Conservation (phyloP, 1,140 invertebrate genomes). For the Teleopsis dalmanni region DNA sequence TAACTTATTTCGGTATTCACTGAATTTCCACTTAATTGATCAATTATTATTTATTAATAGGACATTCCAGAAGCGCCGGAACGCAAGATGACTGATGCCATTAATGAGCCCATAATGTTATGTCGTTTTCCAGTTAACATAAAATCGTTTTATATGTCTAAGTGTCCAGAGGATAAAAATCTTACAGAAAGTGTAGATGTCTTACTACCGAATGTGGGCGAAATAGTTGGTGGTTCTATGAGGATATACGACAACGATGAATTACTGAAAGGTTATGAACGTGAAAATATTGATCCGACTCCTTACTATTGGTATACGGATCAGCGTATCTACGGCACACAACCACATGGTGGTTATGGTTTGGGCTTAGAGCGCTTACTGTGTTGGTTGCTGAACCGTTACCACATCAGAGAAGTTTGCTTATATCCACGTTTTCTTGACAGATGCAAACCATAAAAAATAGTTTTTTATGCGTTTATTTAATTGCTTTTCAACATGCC, state of each 20-base stretch:
- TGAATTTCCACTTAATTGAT: too few species aligned
- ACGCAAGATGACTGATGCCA: conserved; percentile 96
- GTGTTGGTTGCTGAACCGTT: conserved; percentile 91
- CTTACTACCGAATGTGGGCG: conserved; percentile 93
- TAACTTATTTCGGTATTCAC: too few species aligned
- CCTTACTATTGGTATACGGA: conserved; percentile 99
- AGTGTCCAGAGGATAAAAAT: conserved; percentile 72
- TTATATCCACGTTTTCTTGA: conserved; percentile 92
- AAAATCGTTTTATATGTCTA: conserved; percentile 97
- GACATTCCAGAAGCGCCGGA: conserved; percentile 99
- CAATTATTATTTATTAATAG: conserved; percentile 54
- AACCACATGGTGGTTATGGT: conserved; percentile 97
- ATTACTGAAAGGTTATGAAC: conserved; percentile 77
- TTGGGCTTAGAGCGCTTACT: conserved; percentile 94
- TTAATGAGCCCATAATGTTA: conserved; percentile 92
- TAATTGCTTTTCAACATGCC: too few species aligned
- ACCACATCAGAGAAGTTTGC: conserved; percentile 96
- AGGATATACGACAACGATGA: conserved; percentile 90
- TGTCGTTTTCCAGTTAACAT: conserved; percentile 91
- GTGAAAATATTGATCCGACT: conserved; percentile 81
- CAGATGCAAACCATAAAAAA: conserved; percentile 84
- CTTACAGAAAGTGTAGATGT: conserved; percentile 97
- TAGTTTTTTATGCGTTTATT: too few species aligned
- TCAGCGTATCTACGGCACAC: conserved; percentile 90
- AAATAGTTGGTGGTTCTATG: conserved; percentile 99